Conservation (phyloP, 2,888 invertebrate genomes). For the Synanthedon tipuliformis region DNA sequence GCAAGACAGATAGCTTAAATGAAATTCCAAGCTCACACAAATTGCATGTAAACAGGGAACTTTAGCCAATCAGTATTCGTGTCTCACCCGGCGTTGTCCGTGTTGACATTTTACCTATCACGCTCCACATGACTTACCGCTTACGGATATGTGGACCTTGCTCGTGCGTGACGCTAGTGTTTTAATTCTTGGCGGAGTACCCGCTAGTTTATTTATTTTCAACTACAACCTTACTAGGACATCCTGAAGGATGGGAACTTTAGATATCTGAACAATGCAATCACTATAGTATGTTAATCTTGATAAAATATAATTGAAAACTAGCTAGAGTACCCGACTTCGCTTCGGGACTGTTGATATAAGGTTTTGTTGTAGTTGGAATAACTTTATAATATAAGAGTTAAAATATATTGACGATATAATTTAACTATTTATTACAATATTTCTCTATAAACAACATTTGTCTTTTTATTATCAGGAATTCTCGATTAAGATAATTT, state of each 20-base stretch:
- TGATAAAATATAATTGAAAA: no score
- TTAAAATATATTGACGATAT: no score
- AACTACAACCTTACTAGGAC: background rate
- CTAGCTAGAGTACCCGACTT: no score
- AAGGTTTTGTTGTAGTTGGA: no score
- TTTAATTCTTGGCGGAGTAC: background rate
- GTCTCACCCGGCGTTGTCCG: background rate
- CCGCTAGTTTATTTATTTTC: background rate
- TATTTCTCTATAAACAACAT: no score
- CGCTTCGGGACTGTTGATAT: no score
- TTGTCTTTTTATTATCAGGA: no score
- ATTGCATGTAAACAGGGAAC: background rate
- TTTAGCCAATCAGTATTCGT: background rate
- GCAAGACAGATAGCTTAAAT: background rate
- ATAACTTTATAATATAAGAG: no score
- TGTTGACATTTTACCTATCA: background rate
- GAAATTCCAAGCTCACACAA: background rate
- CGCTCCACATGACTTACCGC: background rate
- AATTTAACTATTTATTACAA: no score
- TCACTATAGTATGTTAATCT: no score
- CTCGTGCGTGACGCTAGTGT: background rate
- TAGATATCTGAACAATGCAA: no score
- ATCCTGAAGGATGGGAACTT: background rate
- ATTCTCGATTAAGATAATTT: no score
- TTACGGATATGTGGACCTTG: background rate